phyloP scores from a whole-genome alignment of 2,888 invertebrate genomes.

The Strigamia maritima region DNA sequence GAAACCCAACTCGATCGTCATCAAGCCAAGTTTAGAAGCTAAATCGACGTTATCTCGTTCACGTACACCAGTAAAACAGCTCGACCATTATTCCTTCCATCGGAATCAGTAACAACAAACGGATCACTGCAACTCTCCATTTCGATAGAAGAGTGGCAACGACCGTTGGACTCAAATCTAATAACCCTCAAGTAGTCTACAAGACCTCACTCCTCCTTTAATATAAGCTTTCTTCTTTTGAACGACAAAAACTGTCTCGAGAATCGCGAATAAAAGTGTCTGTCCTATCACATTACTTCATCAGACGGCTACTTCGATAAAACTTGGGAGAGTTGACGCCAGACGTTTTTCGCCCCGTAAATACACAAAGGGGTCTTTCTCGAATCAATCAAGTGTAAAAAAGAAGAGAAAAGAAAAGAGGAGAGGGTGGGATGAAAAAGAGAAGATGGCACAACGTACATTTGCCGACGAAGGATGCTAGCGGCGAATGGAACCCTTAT shows the following conservation, averaged over 20 bases:
- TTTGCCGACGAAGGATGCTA: slow-evolving; percentile 2
- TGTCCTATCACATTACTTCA: slow-evolving; percentile 5
- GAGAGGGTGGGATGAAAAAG: not conserved
- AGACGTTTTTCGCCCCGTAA: slow-evolving; percentile 11
- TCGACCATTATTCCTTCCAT: not conserved
- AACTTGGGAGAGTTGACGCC: slow-evolving; percentile 1
- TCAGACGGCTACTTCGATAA: slow-evolving; percentile 16
- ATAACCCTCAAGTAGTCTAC: not conserved
- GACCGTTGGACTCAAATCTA: not conserved
- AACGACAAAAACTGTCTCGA: not conserved
- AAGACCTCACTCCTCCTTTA: not conserved
- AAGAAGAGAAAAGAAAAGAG: not conserved
- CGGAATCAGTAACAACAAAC: not conserved
- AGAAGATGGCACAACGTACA: not conserved
- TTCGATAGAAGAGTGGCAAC: slow-evolving; percentile 4
- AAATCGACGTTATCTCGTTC: not conserved
- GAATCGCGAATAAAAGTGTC: not conserved
- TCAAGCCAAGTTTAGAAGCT: not conserved
- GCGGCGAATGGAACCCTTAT: slow-evolving; percentile 1
- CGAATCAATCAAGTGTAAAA: slow-evolving; percentile 1
- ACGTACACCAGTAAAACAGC: not conserved
- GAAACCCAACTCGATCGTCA: not conserved
- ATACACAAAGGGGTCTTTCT: slow-evolving; percentile 19
- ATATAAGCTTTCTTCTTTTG: not conserved
- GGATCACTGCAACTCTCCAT: not conserved